These are phyloP conservation scores for Schizotus pectinicornis DNA, from an alignment of 2,888 invertebrate species.

Conservation along the genomic window DNA sequence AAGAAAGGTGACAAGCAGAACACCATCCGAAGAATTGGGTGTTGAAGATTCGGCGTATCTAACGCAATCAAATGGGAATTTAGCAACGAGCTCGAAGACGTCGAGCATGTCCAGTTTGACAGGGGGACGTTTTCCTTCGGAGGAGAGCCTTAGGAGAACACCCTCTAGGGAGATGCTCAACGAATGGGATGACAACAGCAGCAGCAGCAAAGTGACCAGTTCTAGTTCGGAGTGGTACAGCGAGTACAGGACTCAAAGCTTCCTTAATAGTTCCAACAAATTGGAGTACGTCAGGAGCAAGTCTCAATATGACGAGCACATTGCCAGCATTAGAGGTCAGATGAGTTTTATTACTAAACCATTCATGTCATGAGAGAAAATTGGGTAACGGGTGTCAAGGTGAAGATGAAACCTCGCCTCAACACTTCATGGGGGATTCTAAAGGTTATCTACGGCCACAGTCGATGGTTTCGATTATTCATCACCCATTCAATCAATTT, in stretches of 20 bases:
- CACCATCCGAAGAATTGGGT: constrained; percentile 63
- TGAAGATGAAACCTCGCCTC: no score
- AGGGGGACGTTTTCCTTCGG: constrained; percentile 62
- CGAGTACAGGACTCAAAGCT: constrained; percentile 64
- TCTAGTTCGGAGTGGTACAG: constrained; percentile 64
- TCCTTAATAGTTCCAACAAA: constrained; percentile 70
- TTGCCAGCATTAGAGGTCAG: constrained; percentile 84
- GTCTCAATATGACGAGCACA: constrained; percentile 86
- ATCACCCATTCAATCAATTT: no score
- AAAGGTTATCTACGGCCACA: no score
- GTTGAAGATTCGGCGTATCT: constrained; percentile 67
- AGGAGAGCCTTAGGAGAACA: constrained; percentile 61
- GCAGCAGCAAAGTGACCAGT: constrained; percentile 58
- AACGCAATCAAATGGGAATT: constrained; percentile 60
- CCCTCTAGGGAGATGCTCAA: constrained; percentile 44
- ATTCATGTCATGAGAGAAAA: background rate
- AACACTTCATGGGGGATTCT: background rate
- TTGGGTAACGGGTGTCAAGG: no score
- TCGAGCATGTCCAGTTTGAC: constrained; percentile 62
- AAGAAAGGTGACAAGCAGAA: constrained; percentile 48
- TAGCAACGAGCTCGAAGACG: constrained; percentile 58
- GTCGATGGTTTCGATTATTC: no score
- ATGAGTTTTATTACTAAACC: constrained; percentile 6
- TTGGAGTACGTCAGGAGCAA: constrained; percentile 78
- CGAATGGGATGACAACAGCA: constrained; percentile 56